phyloP scores from a whole-genome alignment of 1,140 invertebrate genomes.

The Lepidurus apus region DNA sequence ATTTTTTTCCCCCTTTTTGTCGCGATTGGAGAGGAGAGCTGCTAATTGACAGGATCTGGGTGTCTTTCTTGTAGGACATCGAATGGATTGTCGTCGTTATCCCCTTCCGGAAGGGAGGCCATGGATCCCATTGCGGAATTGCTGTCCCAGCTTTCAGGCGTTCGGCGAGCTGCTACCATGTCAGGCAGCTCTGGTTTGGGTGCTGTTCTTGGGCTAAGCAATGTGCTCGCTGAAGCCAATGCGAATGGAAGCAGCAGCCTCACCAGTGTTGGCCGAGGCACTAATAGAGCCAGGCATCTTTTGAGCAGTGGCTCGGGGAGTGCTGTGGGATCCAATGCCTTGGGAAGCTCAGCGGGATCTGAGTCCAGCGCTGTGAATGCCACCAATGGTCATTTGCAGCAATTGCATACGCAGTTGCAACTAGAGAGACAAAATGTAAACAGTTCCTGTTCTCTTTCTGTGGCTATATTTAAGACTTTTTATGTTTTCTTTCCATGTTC shows the following conservation, averaged over 20 bases:
- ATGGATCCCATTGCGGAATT: slow-evolving; percentile 93
- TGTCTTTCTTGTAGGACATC: slow-evolving; percentile 53
- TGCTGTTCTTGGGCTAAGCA: slow-evolving; percentile 25
- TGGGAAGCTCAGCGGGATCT: background rate
- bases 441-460: background rate
- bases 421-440: slow-evolving; percentile 75
- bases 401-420: slow-evolving; percentile 84
- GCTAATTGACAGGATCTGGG: background rate
- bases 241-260: background rate
- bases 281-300: background rate
- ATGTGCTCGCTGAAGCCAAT: background rate
- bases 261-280: background rate
- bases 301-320: background rate
- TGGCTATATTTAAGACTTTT: no score
- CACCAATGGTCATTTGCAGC: slow-evolving; percentile 53
- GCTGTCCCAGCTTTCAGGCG: slow-evolving; percentile 83
- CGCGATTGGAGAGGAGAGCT: no score
- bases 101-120: slow-evolving; percentile 59
- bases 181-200: slow-evolving; percentile 33
- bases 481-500: slow-evolving; percentile 37
- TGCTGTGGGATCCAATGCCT: background rate
- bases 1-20: no score
- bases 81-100: slow-evolving; percentile 69
- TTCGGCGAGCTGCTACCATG: slow-evolving; percentile 55
- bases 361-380: background rate